These are phyloP conservation scores for Leptodactylus fallax DNA, from an alignment of 2,797 vertebrate genomes.

Conservation along the genomic window DNA sequence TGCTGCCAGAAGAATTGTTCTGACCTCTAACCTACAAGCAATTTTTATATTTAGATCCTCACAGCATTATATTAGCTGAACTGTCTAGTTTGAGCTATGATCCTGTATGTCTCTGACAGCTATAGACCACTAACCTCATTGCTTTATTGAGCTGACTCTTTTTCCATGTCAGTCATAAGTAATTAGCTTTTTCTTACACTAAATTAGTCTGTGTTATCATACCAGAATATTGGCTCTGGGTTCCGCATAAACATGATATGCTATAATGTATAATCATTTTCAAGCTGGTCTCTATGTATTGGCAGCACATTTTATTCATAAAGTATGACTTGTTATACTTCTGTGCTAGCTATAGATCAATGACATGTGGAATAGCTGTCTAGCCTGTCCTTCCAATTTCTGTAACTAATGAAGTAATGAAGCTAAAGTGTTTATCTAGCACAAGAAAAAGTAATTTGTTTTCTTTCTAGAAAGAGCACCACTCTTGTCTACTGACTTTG, in stretches of 20 bases:
- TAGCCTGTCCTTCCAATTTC: neutral
- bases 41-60: slow-evolving; percentile 37
- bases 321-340: neutral
- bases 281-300: neutral
- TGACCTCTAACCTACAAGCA: slow-evolving; percentile 28
- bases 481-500: no score
- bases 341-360: neutral
- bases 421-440: no score
- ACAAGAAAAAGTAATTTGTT: no score
- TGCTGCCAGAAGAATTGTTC: slow-evolving; percentile 12
- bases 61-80: slow-evolving; percentile 16
- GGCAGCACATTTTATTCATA: neutral
- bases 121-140: slow-evolving; percentile 47
- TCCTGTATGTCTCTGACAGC: slow-evolving; percentile 19
- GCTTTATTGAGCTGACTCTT: slow-evolving; percentile 43
- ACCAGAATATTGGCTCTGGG: neutral
- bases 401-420: neutral
- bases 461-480: no score
- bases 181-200: slow-evolving; percentile 40
- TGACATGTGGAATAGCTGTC: neutral
- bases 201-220: slow-evolving; percentile 25
- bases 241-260: neutral
- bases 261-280: slow-evolving; percentile 10
- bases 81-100: slow-evolving; percentile 50
- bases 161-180: slow-evolving; percentile 44